phyloP scores from a whole-genome alignment of 2,113 vertebrate species.

The Empidonax alnorum region DNA sequence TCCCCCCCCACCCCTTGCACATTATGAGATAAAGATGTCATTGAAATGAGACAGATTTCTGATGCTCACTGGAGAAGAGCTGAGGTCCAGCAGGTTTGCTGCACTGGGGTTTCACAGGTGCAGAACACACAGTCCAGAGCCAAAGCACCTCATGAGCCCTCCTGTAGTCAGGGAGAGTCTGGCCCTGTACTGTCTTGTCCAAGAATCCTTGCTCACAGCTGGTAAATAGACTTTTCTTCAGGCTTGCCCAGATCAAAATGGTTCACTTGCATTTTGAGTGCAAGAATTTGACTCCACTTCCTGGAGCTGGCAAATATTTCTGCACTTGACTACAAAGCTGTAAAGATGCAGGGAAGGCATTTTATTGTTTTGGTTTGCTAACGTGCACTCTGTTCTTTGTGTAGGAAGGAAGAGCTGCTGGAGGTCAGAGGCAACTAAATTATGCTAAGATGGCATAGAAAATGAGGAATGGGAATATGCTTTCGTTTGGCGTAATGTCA shows the following conservation, averaged over 20 bases:
- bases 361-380: background rate
- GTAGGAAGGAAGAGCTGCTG: background rate
- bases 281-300: background rate
- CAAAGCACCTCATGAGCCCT: rapidly evolving
- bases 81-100: background rate
- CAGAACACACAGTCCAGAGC: background rate
- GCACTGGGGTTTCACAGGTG: background rate
- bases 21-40: background rate
- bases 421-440: background rate
- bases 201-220: background rate
- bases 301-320: background rate
- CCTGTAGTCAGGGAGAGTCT: rapidly evolving
- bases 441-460: background rate
- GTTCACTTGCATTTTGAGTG: background rate
- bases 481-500: background rate
- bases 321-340: background rate
- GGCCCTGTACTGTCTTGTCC: background rate
- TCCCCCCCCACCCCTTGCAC: no score
- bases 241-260: background rate
- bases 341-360: background rate
- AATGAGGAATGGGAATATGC: background rate
- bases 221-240: background rate
- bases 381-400: background rate
- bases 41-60: background rate
- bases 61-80: background rate